Conservation (phyloP, 1,140 invertebrate species). For the Caligus rogercresseyi region DNA sequence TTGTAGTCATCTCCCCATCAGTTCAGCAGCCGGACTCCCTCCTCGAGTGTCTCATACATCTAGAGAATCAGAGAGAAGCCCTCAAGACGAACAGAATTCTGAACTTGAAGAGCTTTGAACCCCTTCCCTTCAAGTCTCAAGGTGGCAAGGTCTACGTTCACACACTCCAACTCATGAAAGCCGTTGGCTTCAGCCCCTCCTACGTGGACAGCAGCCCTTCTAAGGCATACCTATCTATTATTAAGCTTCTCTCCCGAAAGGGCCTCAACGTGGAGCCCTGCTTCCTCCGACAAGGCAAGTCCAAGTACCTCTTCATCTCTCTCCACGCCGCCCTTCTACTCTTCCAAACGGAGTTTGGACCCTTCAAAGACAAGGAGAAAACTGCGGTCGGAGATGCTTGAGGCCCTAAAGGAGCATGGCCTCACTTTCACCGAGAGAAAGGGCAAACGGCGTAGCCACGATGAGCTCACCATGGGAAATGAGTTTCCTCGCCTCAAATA, state of each 20-base stretch:
- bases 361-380: constrained; percentile 6
- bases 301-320: constrained; percentile 14
- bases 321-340: neutral
- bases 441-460: neutral
- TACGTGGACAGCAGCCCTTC: constrained; percentile 11
- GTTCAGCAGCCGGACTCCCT: neutral
- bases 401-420: neutral
- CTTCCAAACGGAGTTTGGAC: constrained; percentile 13
- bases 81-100: constrained; percentile 1
- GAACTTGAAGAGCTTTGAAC: constrained; percentile 6
- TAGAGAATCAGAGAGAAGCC: neutral
- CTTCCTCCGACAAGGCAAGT: constrained; percentile 13
- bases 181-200: neutral
- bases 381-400: neutral
- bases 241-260: neutral
- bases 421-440: neutral
- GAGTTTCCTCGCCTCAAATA: neutral
- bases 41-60: neutral
- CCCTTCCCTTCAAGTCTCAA: neutral
- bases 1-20: neutral
- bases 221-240: constrained; percentile 8
- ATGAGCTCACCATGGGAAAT: neutral
- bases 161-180: constrained; percentile 8
- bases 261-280: constrained; percentile 9
- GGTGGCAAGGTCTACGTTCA: neutral